phyloP scores from a whole-genome alignment of 2,797 vertebrate species.

The Mastacembelus armatus region DNA sequence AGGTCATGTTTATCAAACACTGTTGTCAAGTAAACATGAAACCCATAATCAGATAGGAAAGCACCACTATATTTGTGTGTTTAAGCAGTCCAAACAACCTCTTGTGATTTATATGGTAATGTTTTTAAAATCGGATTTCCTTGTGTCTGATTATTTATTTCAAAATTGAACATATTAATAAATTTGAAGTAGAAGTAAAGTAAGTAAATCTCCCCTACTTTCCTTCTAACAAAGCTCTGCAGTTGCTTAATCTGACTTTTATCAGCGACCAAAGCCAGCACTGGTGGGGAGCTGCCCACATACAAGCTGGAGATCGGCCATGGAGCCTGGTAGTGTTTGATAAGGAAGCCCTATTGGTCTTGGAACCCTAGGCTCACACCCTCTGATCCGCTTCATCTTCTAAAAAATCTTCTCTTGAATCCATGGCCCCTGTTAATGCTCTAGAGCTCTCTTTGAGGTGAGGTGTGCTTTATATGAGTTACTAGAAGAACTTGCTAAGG shows the following conservation, averaged over 20 bases:
- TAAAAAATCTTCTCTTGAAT: constrained; percentile 72
- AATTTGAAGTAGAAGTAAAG: constrained; percentile 30
- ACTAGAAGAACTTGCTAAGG: constrained; percentile 44
- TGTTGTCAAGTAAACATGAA: constrained; percentile 4
- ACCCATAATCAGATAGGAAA: neutral
- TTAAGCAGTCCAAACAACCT: neutral
- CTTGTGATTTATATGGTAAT: neutral
- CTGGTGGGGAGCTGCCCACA: constrained; percentile 60
- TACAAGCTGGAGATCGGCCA: constrained; percentile 74
- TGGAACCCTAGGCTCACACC: constrained; percentile 63
- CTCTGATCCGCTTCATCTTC: constrained; percentile 76
- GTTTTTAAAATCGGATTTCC: neutral
- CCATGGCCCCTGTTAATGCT: constrained; percentile 56
- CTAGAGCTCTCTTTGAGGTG: constrained; percentile 59
- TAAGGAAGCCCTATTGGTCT: constrained; percentile 72
- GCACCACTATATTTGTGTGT: neutral
- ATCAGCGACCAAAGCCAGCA: constrained; percentile 56
- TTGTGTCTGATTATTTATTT: neutral
- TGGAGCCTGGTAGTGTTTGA: constrained; percentile 76
- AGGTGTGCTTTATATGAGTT: constrained; percentile 50
- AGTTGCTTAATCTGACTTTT: constrained; percentile 52
- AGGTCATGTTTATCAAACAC: neutral
- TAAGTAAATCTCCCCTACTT: constrained; percentile 3
- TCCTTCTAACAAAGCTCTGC: constrained; percentile 26
- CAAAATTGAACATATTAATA: neutral